A percentile compares a stretch with the other conserved stretches of the same genome.
Conservation (phyloP, 2,113 vertebrate genomes). For the Melanerpes formicivorus region DNA sequence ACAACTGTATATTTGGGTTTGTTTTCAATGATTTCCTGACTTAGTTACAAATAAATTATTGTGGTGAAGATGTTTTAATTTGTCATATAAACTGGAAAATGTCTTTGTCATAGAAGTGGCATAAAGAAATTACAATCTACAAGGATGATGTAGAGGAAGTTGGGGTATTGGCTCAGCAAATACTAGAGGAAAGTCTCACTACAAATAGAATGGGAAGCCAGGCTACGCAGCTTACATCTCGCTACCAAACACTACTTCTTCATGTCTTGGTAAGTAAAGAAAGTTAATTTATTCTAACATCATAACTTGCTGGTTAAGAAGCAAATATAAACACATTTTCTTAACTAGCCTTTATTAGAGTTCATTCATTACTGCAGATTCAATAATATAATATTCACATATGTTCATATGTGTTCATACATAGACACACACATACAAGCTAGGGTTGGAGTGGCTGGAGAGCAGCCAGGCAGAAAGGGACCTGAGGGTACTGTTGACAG, state of each 20-base stretch:
- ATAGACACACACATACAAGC: neutral
- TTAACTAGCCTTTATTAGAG: neutral
- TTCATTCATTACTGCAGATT: neutral
- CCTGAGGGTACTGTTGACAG: too few species aligned
- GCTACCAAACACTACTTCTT: conserved; percentile 91
- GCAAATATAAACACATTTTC: neutral
- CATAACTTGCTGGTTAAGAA: neutral
- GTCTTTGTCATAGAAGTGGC: conserved; percentile 82
- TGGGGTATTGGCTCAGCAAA: conserved; percentile 88
- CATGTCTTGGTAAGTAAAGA: conserved; percentile 82
- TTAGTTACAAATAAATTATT: neutral
- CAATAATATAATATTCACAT: neutral
- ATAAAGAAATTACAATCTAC: conserved; percentile 81
- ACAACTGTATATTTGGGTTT: neutral
- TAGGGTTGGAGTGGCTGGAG: too few species aligned
- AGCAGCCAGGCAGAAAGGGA: too few species aligned
- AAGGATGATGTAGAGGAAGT: conserved; percentile 93
- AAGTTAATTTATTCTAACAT: neutral
- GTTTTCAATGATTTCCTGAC: neutral
- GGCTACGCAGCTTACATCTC: conserved; percentile 88
- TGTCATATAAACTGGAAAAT: neutral
- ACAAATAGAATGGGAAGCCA: conserved; percentile 84
- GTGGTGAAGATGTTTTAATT: neutral
- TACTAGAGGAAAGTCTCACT: conserved; percentile 89
- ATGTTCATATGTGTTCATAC: neutral